Conservation (phyloP, 2,113 vertebrate genomes). For the Nannobrachium achirus region DNA sequence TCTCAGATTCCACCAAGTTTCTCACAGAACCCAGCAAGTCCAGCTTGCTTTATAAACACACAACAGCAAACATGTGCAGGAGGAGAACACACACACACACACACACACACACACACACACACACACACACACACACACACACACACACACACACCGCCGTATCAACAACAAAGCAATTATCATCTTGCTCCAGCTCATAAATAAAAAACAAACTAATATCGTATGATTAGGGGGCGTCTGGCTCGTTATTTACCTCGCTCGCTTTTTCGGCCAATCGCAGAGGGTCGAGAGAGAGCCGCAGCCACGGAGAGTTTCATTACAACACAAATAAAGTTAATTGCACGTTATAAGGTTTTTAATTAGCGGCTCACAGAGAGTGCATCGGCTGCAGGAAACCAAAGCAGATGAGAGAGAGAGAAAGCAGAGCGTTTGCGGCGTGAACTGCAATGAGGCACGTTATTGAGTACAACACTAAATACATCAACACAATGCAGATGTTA, state of each 20-base stretch:
- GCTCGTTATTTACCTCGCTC: background rate
- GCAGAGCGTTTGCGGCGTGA: background rate
- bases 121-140: background rate
- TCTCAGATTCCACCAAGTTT: too few species aligned
- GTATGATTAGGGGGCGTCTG: background rate
- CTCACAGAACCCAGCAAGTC: too few species aligned
- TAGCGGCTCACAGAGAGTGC: background rate
- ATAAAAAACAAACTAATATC: background rate
- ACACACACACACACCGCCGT: background rate
- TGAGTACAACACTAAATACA: background rate
- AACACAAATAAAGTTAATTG: conserved; percentile 2
- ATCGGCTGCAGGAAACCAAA: background rate
- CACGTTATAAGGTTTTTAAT: background rate
- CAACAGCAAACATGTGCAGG: conserved; percentile 1
- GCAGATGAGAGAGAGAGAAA: background rate
- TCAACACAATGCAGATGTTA: too few species aligned
- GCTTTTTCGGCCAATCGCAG: background rate
- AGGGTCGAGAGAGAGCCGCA: background rate
- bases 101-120: background rate
- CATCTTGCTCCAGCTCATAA: background rate
- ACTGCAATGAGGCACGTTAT: background rate
- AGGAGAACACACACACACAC: background rate
- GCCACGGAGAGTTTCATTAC: background rate
- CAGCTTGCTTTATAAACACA: background rate
- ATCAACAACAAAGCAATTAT: background rate